Base-by-base conservation (phyloP, 2,113 vertebrate species). In the Puntigrus tetrazona region DNA sequence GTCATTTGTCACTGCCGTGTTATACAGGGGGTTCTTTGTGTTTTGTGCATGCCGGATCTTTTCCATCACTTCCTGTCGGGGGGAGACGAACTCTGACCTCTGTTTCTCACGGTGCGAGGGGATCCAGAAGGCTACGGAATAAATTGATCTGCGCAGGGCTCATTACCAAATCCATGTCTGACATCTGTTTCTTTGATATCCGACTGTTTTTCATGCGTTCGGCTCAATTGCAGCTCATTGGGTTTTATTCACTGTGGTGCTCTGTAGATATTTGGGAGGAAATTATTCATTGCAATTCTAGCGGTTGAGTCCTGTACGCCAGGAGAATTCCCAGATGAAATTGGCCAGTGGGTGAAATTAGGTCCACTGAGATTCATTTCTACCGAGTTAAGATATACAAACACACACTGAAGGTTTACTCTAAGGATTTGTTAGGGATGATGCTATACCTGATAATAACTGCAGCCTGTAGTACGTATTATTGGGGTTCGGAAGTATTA, bases 1-100 rank as follows among this genome's bases (percentile, higher is more conserved):
- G 1, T 74, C 77, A 38, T 83, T 80, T 67, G 61, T 88, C 88
- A 85, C 34, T 77, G 65, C 38, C 85, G 25, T 25, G 74, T 77
- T 70, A n/a, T n/a, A 76, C 75, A 67, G 83, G 52, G 45, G 31
- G 27, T 29, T 85, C 70, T 34, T 27, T 83, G 81, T 80, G 72
- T 85, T 83, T 87, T 86, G 25, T 22, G 69, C 36, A 55, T 1
- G 14, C 7, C 29, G 14, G 80, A 72, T 69, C 74, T 85, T 59
- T 29, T 83, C 81, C 57, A 80, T 83, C 81, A 50, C 57, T 57
- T 52, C 59, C 57, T 84, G 59, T 45, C n/a, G n/a, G 34, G 55
- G 69, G 81, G 36, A 65, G 3, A 45, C 72, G 80, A 75, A 65
- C 72, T 77, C n/a, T 47, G 38, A 63, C 76, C 25, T 50, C 27